A percentile compares a stretch with the other conserved stretches of the same genome.
These are phyloP conservation scores for Larimichthys crocea DNA, from an alignment of 2,113 vertebrate species.

Conservation along the genomic window DNA sequence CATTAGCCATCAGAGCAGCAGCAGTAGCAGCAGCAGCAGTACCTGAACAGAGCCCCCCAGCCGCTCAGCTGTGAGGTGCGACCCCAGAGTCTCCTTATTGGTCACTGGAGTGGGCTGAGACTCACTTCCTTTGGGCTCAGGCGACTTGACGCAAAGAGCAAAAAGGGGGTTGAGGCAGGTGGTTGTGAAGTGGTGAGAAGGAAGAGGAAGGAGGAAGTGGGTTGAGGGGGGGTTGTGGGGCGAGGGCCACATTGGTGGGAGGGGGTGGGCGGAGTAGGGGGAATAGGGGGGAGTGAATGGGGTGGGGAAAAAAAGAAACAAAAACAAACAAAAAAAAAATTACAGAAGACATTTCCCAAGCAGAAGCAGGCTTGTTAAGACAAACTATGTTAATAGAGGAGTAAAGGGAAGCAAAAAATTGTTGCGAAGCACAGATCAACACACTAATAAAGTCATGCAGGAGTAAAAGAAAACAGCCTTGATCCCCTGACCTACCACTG, in stretches of 20 bases:
- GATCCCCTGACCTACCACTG: slow-evolving; percentile 50
- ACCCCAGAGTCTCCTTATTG: slow-evolving; percentile 91
- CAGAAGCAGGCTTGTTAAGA: slow-evolving; percentile 85
- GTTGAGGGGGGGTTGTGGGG: slow-evolving; percentile 49
- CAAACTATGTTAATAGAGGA: slow-evolving; percentile 82
- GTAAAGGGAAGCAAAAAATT: slow-evolving; percentile 68
- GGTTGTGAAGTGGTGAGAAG: slow-evolving; percentile 69
- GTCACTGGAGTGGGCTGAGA: slow-evolving; percentile 90
- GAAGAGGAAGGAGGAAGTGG: slow-evolving; percentile 14
- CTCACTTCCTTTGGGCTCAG: slow-evolving; percentile 91
- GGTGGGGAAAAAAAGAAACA: slow-evolving; percentile 69
- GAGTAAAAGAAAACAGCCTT: slow-evolving; percentile 74
- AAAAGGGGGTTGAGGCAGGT: slow-evolving; percentile 81
- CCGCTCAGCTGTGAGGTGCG: slow-evolving; percentile 90
- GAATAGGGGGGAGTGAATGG: slow-evolving; percentile 57
- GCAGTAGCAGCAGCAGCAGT: slow-evolving; percentile 81
- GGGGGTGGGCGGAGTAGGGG: slow-evolving; percentile 52
- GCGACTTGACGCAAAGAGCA: slow-evolving; percentile 86
- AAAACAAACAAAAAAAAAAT: slow-evolving; percentile 81
- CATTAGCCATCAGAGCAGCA: slow-evolving; percentile 72
- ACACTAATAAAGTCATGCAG: slow-evolving; percentile 79
- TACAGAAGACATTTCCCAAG: slow-evolving; percentile 84
- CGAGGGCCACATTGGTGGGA: slow-evolving; percentile 49
- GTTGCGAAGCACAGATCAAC: slow-evolving; percentile 69
- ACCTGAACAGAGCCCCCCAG: slow-evolving; percentile 94